Conservation (phyloP, 2,113 vertebrate species). For the Cisticola juncidis region DNA sequence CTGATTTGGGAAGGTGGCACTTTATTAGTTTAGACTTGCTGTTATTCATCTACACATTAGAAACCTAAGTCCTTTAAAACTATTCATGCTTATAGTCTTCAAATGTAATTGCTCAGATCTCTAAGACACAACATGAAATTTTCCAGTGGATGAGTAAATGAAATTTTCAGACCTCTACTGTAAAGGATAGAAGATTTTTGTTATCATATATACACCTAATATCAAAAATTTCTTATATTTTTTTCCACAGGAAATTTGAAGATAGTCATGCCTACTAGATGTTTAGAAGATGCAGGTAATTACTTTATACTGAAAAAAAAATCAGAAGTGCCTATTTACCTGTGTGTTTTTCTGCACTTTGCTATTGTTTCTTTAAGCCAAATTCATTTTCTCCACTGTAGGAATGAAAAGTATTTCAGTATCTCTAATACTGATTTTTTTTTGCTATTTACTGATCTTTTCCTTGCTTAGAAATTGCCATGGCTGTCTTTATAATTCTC, state of each 20-base stretch:
- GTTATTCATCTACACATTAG: background rate
- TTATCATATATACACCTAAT: background rate
- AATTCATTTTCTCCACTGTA: background rate
- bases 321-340: background rate
- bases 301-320: background rate
- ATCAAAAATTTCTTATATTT: background rate
- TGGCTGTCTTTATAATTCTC: background rate
- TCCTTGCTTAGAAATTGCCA: background rate
- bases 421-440: background rate
- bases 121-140: background rate
- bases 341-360: background rate
- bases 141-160: background rate
- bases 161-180: background rate
- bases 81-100: background rate
- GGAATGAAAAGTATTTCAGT: background rate
- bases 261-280: conserved; percentile 71
- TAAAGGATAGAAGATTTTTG: background rate
- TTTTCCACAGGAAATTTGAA: conserved; percentile 65
- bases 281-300: conserved; percentile 73
- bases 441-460: too few species aligned
- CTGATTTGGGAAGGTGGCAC: background rate
- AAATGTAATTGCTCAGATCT: background rate
- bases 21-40: background rate
- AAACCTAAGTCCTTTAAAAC: background rate
- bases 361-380: background rate